Evolutionary conservation across 92 coral and sea anemone genomes (phyloP), one percentile per base, ranked within the genome.

Genomic region (Montipora capitata): DNA sequence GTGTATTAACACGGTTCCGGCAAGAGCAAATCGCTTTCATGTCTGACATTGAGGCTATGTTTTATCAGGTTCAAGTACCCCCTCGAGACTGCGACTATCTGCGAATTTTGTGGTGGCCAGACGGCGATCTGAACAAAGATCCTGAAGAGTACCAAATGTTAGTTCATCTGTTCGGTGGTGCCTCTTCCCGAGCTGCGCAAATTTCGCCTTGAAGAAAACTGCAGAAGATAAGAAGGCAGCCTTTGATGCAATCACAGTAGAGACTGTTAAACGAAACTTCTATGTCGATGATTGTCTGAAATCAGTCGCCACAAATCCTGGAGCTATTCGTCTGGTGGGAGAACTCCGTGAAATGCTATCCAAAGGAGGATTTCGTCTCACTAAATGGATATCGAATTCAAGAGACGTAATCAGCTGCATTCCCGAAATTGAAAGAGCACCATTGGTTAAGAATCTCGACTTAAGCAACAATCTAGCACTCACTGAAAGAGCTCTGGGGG

Each of bases 1-100:
- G 88, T 27, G 88, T 83, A 27, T 67, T 83, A 49, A 57, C 88
- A 35, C 40, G 88, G 20, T 83, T 56, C n/a, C 62, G 62, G n/a
- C 14, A 56, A 56, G 62, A 56, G n/a, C 62, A 79, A 63, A 62
- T 59, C 44, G 58, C 70, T 59, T n/a, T n/a, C n/a, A n/a, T n/a
- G n/a, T n/a, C n/a, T n/a, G n/a, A n/a, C n/a, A n/a, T n/a, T n/a
- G n/a, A n/a, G n/a, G n/a, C n/a, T n/a, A n/a, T n/a, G n/a, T n/a
- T n/a, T n/a, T 80, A 80, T 45, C 68, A 81, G 40, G 77, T 81
- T 10, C 77, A 62, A n/a, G 86, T 81, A 9, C 18, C 7, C 3
- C 45, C 51, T 43, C 4, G 68, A 2, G 68, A 81, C 54, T 75
- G 86, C 58, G 41, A 81, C 62, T 76, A 51, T 10, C 68, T 76